Conservation (phyloP, 2,888 invertebrate species). For the Lydus trimaculatus region DNA sequence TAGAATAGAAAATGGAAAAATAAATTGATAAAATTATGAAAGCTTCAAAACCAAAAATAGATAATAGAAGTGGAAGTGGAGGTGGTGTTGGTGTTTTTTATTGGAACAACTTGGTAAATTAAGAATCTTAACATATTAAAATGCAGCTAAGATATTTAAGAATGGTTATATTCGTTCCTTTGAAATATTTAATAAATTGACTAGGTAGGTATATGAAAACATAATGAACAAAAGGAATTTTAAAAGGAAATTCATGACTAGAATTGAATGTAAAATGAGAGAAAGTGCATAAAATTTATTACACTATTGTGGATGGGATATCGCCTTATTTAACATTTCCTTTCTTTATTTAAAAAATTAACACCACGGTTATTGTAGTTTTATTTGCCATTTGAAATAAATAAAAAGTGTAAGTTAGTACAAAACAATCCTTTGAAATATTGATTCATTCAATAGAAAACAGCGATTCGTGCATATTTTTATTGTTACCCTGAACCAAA, state of each 20-base stretch:
- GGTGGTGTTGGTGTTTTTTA: background rate
- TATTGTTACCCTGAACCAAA: conserved; percentile 16
- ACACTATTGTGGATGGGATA: background rate
- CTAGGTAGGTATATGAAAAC: conserved; percentile 29
- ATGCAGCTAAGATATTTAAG: background rate
- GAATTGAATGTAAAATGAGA: conserved; percentile 35
- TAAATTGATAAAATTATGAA: too few species aligned
- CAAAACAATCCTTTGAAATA: background rate
- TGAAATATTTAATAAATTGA: conserved; percentile 37
- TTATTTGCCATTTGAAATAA: background rate
- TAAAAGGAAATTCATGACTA: conserved; percentile 38
- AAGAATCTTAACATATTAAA: background rate
- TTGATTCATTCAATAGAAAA: background rate
- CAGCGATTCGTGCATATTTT: conserved; percentile 9
- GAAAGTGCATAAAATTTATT: background rate
- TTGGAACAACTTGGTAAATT: background rate
- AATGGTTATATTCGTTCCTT: conserved; percentile 20
- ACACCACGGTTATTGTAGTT: background rate
- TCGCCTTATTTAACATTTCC: background rate
- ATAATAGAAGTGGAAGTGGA: background rate
- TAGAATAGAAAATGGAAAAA: too few species aligned
- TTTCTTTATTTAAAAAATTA: background rate
- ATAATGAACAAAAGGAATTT: conserved; percentile 41
- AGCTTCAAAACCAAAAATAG: background rate
- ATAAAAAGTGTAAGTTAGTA: background rate